Percentiles rank a stretch among this genome's conserved stretches.
Evolutionary conservation across 2,797 vertebrate genomes (phyloP).

Genomic region (Poeciliopsis turneri): DNA sequence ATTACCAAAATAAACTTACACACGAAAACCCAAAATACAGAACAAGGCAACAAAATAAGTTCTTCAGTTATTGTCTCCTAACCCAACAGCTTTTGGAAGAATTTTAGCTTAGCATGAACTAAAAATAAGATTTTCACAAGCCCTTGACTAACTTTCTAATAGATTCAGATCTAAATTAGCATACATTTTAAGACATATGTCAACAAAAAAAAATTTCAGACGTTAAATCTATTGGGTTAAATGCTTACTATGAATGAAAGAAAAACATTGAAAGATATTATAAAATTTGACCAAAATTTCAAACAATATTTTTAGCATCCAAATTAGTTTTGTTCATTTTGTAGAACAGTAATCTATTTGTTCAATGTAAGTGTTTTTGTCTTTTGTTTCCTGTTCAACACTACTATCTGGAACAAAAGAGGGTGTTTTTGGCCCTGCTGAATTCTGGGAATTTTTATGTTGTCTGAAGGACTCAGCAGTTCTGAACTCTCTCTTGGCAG

Average conservation of each 20-base stretch:
- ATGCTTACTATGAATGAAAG: neutral
- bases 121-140: neutral
- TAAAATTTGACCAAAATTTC: neutral
- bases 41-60: neutral
- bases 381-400: conserved; percentile 58
- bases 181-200: neutral
- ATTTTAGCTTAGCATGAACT: neutral
- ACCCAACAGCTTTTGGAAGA: neutral
- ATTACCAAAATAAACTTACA: neutral
- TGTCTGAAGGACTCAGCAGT: conserved; percentile 81
- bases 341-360: neutral
- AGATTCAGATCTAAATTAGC: neutral
- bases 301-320: conserved; percentile 4
- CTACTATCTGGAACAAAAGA: conserved; percentile 69
- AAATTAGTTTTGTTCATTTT: conserved; percentile 12
- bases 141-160: neutral
- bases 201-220: neutral
- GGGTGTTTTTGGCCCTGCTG: conserved; percentile 72
- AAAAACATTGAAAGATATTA: neutral
- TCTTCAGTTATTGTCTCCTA: neutral
- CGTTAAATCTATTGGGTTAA: neutral
- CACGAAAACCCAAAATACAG: neutral
- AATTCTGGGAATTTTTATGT: conserved; percentile 80
- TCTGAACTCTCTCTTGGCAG: conserved; percentile 75
- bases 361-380: conserved; percentile 23